Percentiles rank a stretch among this genome's conserved stretches.
Evolutionary conservation across 2,797 vertebrate genomes (phyloP).

Genomic region (Miichthys miiuy): DNA sequence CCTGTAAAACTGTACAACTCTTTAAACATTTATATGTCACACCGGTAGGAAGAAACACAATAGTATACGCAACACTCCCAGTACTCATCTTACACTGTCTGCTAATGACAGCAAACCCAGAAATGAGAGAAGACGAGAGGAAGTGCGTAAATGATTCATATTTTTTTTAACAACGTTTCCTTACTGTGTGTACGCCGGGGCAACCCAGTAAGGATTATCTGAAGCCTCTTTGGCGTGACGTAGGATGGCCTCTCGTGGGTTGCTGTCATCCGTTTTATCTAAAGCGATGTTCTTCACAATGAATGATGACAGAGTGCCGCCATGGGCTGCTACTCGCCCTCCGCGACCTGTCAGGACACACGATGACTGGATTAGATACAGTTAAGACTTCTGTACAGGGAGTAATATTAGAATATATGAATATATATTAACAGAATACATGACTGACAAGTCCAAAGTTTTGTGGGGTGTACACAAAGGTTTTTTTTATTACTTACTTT

Average conservation of each 20-base stretch:
- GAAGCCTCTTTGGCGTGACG: constrained; percentile 94
- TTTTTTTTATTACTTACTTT: not conserved
- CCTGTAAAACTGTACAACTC: constrained; percentile 49
- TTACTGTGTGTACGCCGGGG: constrained; percentile 95
- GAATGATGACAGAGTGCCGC: constrained; percentile 95
- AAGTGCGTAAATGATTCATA: constrained; percentile 24
- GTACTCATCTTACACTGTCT: constrained; percentile 51
- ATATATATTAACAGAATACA: not conserved
- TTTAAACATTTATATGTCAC: constrained; percentile 69
- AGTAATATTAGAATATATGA: not conserved
- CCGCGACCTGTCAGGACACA: constrained; percentile 88
- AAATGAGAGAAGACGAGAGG: constrained; percentile 23
- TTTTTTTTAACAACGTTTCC: constrained; percentile 30
- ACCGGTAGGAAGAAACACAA: constrained; percentile 50
- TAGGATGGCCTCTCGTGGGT: constrained; percentile 95
- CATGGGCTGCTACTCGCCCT: constrained; percentile 95
- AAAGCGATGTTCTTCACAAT: constrained; percentile 99
- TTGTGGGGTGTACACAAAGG: not conserved
- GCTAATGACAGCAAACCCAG: constrained; percentile 38
- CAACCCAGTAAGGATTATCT: constrained; percentile 97
- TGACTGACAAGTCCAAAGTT: not conserved
- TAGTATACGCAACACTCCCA: not conserved
- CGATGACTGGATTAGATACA: constrained; percentile 6
- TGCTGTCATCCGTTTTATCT: constrained; percentile 97
- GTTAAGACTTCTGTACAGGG: too few species aligned